phyloP scores from a whole-genome alignment of 2,113 vertebrate genomes.

The Plestiodon gilberti region DNA sequence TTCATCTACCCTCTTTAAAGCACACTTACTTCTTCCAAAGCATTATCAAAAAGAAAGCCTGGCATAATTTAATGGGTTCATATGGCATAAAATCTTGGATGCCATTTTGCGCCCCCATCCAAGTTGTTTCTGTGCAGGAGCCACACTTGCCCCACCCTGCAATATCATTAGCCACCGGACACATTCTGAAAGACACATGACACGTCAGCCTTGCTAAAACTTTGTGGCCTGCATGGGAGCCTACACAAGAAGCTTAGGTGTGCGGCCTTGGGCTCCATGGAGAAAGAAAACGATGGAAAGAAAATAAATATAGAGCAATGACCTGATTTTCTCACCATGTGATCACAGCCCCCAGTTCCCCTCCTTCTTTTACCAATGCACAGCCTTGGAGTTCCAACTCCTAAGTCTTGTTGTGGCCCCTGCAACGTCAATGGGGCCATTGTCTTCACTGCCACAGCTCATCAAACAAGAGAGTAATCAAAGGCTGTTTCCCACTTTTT shows the following conservation, averaged over 20 bases:
- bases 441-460: conserved; percentile 38
- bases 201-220: not conserved
- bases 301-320: not conserved
- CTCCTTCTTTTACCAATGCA: not conserved
- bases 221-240: not conserved
- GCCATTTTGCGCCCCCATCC: no score
- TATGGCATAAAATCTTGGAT: no score
- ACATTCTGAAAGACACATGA: no score
- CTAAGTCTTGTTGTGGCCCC: not conserved
- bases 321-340: conserved; percentile 24
- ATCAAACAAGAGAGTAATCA: conserved; percentile 28
- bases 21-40: no score
- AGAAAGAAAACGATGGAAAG: not conserved
- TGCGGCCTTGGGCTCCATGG: not conserved
- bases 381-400: conserved; percentile 23
- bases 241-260: not conserved
- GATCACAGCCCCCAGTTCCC: not conserved
- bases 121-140: no score
- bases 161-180: not conserved
- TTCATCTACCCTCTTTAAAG: no score
- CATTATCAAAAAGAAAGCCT: no score
- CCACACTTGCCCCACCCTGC: not conserved
- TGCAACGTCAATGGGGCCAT: conserved; percentile 36
- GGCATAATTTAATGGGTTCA: no score
- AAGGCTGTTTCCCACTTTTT: conserved; percentile 50